Evolutionary conservation across 2,888 invertebrate genomes (phyloP).

Genomic region (Cheilosia soror): DNA sequence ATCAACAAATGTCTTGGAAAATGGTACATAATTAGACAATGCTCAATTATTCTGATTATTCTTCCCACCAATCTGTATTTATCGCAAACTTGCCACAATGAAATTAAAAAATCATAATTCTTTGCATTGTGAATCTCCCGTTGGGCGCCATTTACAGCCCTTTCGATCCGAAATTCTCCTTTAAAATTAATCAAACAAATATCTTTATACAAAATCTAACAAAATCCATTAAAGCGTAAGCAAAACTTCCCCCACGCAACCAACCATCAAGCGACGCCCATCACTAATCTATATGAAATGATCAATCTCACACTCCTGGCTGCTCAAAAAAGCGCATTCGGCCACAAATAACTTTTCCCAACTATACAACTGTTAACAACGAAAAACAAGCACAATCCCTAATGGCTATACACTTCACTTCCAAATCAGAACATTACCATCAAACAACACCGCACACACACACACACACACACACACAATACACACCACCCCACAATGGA

Average conservation of each 20-base stretch:
- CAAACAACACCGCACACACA: slow-evolving; percentile 20
- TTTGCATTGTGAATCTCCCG: too few species aligned
- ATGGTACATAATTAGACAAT: too few species aligned
- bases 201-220: background rate
- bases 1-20: too few species aligned
- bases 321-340: slow-evolving; percentile 58
- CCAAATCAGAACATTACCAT: slow-evolving; percentile 66
- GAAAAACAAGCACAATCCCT: slow-evolving; percentile 55
- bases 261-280: slow-evolving; percentile 20
- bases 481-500: background rate
- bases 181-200: background rate
- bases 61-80: too few species aligned
- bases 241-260: background rate
- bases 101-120: too few species aligned
- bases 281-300: slow-evolving; percentile 25
- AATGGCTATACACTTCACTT: slow-evolving; percentile 55
- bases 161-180: too few species aligned
- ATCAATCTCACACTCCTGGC: slow-evolving; percentile 44
- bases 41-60: too few species aligned
- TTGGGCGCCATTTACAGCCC: too few species aligned
- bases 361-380: slow-evolving; percentile 36
- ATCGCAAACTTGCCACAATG: too few species aligned
- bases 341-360: slow-evolving; percentile 38
- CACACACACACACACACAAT: background rate
- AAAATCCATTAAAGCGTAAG: slow-evolving; percentile 3